Percentiles rank a stretch among this genome's conserved stretches.
phyloP scores from a whole-genome alignment of 2,113 vertebrate species.

The Ochotona princeps region DNA sequence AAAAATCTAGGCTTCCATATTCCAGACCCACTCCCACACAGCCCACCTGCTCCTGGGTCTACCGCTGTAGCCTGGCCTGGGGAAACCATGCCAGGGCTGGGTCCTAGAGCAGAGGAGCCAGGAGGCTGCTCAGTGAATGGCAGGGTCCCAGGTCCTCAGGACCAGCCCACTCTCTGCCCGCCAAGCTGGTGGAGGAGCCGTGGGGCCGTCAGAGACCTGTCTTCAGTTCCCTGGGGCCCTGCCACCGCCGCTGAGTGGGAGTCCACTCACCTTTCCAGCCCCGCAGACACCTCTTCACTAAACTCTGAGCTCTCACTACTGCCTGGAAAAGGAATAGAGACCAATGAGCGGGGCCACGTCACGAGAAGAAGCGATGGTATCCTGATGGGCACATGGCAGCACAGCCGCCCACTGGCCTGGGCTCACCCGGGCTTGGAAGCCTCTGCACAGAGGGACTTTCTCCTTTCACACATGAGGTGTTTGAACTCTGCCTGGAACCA shows the following conservation, averaged over 20 bases:
- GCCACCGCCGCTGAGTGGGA: slow-evolving; percentile 63
- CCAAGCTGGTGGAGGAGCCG: no score
- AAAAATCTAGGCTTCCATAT: neutral
- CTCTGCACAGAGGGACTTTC: neutral
- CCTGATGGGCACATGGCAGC: no score
- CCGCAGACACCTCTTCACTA: slow-evolving; percentile 94
- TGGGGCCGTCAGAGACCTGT: neutral
- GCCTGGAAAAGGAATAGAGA: slow-evolving; percentile 88
- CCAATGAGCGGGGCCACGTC: slow-evolving; percentile 75
- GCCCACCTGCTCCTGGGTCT: neutral
- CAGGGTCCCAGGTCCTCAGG: neutral
- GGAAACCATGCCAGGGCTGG: neutral
- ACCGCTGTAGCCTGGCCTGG: neutral
- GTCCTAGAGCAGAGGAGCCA: neutral
- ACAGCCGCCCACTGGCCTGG: neutral
- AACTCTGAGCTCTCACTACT: slow-evolving; percentile 97
- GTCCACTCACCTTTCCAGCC: slow-evolving; percentile 94
- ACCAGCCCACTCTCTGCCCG: no score
- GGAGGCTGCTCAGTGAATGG: neutral
- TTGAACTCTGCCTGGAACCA: neutral
- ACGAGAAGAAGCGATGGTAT: no score
- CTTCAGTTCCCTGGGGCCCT: slow-evolving; percentile 48
- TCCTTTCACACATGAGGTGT: neutral
- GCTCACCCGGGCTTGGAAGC: neutral
- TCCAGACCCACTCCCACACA: neutral